Evolutionary conservation across 1,140 invertebrate genomes (phyloP), one percentile per base, ranked within the genome.

Genomic region (Anthonomus grandis): DNA sequence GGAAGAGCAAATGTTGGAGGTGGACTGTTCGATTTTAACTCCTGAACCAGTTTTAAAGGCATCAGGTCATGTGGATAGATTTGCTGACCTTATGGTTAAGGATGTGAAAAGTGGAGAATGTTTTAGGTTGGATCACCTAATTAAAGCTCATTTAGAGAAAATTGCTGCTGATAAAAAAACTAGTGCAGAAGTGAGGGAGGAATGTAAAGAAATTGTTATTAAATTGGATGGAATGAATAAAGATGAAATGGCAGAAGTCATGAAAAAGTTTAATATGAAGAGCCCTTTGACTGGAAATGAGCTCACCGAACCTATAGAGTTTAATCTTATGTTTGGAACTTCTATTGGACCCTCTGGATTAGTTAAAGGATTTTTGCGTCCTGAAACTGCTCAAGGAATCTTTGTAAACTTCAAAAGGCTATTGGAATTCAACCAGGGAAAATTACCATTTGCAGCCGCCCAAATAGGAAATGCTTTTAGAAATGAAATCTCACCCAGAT

Each of bases 81-180:
- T 99, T 81, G 93, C 95, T 27, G 97, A 99, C 80, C 83, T 97
- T 39, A 99, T 99, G 97, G 96, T 98, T 0, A 99, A 99, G 75
- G 97, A 99, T 79, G 62, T 87, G 0, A 92, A 91, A 70, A 95
- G 82, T 62, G 97, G 97, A 5, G 96, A 98, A 71, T 99, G 97
- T 73, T 99, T 97, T 70, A 79, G 97, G 15, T 77, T 98, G 21
- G 97, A 99, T 76, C 97, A 99, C 79, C 80, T 99, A n/a, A 98
- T 99, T 59, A 98, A 99, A 81, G 89, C 90, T 49, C 87, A 93
- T 65, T 77, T 98, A 47, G 94, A 99, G 72, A 97, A 97, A 73
- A 72, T 96, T 13, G 78, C 84, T 13, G 75, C 83, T 27, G 92
- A 97, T 62, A 96, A 97, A 68, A 94, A 91, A 67, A 85, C 84